Percentiles rank a stretch among this genome's conserved stretches.
phyloP scores from a whole-genome alignment of 2,888 invertebrate species.

The Brassicogethes aeneus region DNA sequence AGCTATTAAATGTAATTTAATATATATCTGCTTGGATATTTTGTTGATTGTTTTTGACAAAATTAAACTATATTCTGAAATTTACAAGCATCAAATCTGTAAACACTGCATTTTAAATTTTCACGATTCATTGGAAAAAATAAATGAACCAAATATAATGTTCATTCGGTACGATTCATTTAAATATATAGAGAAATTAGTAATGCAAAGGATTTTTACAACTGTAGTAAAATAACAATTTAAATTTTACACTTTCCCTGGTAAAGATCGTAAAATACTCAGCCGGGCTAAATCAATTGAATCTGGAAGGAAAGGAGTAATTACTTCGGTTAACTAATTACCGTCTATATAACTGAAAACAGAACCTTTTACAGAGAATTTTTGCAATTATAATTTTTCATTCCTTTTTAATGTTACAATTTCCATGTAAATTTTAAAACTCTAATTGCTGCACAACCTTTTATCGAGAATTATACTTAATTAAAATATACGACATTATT shows the following conservation, averaged over 20 bases:
- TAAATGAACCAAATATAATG: not conserved
- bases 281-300: conserved; percentile 3
- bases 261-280: not conserved
- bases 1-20: no score
- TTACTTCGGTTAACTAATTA: conserved; percentile 6
- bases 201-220: not conserved
- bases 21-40: no score
- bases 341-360: not conserved
- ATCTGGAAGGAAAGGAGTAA: conserved; percentile 4
- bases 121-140: no score
- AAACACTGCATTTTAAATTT: no score
- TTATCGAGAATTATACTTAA: conserved; percentile 10
- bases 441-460: conserved; percentile 6
- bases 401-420: not conserved
- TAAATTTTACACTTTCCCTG: not conserved
- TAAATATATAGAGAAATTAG: not conserved
- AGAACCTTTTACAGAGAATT: not conserved
- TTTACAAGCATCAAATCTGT: no score
- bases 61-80: no score
- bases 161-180: no score
- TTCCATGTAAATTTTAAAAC: conserved; percentile 10
- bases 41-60: no score
- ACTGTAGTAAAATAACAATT: not conserved
- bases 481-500: conserved; percentile 12
- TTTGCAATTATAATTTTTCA: conserved; percentile 1